Evolutionary conservation across 2,113 vertebrate species (phyloP).

Genomic region (Leuciscus idus): DNA sequence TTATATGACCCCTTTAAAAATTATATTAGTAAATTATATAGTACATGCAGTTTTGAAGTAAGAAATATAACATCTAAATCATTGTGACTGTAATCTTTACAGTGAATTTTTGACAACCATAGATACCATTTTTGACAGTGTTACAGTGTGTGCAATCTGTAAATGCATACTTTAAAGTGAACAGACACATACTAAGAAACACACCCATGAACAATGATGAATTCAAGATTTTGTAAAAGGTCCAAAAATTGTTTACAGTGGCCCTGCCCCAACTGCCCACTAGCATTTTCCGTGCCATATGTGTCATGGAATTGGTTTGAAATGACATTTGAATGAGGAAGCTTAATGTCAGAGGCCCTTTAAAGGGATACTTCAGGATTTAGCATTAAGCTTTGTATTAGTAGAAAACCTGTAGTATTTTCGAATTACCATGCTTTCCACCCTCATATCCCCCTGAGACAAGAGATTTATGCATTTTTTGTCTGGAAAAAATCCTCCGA

Average conservation of each 20-base stretch:
- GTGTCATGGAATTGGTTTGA: not conserved
- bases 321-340: not conserved
- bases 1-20: too few relatives aligned
- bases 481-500: too few relatives aligned
- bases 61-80: not conserved
- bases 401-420: too few relatives aligned
- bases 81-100: too few relatives aligned
- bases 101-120: too few relatives aligned
- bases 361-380: too few relatives aligned
- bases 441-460: too few relatives aligned
- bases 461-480: too few relatives aligned
- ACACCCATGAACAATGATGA: not conserved
- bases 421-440: too few relatives aligned
- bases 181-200: not conserved
- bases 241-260: not conserved
- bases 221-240: not conserved
- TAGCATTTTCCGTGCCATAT: not conserved
- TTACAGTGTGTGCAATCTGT: not conserved
- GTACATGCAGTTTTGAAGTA: not conserved
- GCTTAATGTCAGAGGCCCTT: not conserved
- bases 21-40: not conserved
- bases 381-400: too few relatives aligned
- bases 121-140: not conserved
- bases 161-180: not conserved
- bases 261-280: not conserved